Conservation (phyloP, 1,140 invertebrate genomes). For the Heliconius hermathena region DNA sequence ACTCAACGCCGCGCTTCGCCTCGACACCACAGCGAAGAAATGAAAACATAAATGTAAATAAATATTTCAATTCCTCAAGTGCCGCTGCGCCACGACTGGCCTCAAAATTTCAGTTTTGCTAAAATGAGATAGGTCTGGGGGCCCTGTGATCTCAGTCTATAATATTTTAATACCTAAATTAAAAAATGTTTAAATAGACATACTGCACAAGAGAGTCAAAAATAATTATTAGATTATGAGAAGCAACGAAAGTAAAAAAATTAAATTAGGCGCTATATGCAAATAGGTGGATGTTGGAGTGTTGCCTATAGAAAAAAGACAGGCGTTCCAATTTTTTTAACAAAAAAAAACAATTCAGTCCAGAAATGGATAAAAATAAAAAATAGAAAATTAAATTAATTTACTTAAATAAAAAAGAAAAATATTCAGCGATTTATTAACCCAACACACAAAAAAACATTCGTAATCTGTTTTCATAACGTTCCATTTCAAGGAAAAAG, state of each 20-base stretch:
- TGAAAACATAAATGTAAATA: no score
- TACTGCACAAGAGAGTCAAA: no score
- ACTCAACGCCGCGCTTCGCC: no score
- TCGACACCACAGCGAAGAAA: no score
- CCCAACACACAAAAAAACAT: neutral
- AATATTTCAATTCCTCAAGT: no score
- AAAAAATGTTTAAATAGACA: no score
- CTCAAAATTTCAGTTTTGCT: no score
- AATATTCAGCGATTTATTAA: neutral
- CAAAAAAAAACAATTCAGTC: neutral
- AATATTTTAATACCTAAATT: no score
- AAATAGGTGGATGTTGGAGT: neutral
- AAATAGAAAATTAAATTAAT: neutral
- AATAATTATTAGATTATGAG: no score
- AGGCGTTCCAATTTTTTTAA: neutral
- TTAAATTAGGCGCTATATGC: neutral
- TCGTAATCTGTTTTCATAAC: neutral
- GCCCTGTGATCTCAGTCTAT: no score
- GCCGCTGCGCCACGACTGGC: no score
- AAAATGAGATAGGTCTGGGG: no score
- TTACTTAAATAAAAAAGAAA: neutral
- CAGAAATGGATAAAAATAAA: neutral
- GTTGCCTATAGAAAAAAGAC: neutral
- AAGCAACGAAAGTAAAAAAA: neutral
- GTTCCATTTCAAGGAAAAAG: neutral